phyloP scores from a whole-genome alignment of 1,140 invertebrate genomes.

The Drosophila bocqueti region DNA sequence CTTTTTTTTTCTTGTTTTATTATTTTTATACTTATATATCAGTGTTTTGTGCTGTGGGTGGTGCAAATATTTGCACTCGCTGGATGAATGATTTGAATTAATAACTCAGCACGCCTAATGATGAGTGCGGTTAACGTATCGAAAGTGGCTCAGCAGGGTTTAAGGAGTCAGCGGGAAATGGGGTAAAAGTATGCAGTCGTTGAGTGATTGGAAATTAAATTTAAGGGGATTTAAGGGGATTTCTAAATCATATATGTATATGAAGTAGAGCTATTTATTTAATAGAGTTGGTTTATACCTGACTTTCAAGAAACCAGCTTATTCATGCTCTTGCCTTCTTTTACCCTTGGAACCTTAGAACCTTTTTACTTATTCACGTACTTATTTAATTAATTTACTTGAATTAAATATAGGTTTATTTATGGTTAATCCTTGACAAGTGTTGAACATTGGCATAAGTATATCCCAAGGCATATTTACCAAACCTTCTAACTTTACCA shows the following conservation, averaged over 20 bases:
- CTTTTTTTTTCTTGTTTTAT: conserved; percentile 2
- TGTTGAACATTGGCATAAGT: background rate
- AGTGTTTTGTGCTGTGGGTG: background rate
- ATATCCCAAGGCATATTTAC: background rate
- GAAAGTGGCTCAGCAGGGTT: conserved; percentile 3
- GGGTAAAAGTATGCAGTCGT: background rate
- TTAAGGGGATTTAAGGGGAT: background rate
- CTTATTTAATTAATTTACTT: background rate
- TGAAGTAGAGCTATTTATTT: background rate
- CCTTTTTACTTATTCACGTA: background rate
- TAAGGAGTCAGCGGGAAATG: background rate
- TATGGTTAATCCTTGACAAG: background rate
- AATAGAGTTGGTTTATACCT: background rate
- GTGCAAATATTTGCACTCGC: conserved; percentile 55
- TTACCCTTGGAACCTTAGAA: background rate
- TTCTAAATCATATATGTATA: background rate
- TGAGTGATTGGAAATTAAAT: background rate
- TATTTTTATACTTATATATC: background rate
- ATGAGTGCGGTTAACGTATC: conserved; percentile 35
- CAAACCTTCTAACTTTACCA: background rate
- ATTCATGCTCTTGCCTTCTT: too few relatives aligned
- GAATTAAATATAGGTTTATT: background rate
- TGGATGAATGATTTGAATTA: conserved; percentile 52
- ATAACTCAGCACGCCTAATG: conserved; percentile 47
- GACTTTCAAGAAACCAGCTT: background rate